These are phyloP conservation scores for Spermophilus dauricus DNA, from an alignment of 2,113 vertebrate species.

Conservation along the genomic window DNA sequence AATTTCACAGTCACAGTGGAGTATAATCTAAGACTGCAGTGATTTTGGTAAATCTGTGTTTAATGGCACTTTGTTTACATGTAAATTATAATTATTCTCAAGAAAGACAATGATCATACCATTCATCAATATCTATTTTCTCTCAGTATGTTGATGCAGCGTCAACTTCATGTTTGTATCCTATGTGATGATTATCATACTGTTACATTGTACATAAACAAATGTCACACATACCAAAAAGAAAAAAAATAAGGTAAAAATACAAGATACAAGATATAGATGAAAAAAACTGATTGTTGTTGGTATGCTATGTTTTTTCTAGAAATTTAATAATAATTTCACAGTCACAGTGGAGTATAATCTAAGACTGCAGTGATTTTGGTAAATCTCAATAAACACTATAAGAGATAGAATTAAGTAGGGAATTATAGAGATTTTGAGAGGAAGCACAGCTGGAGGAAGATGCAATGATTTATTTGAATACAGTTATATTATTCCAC, in stretches of 20 bases:
- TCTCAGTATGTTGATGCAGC: not conserved
- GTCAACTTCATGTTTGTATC: not conserved
- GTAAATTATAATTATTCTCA: not conserved
- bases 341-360: not conserved
- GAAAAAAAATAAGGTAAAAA: not conserved
- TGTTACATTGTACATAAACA: not conserved
- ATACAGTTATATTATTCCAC: not conserved
- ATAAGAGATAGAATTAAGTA: rapidly evolving
- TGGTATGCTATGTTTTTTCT: not conserved
- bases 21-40: not conserved
- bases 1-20: not conserved
- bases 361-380: not conserved
- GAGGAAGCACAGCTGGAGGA: not conserved
- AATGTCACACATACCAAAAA: not conserved
- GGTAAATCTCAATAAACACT: not conserved
- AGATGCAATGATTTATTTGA: not conserved
- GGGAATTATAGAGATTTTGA: not conserved
- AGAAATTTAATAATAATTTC: not conserved
- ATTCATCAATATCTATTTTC: not conserved
- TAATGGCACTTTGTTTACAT: not conserved
- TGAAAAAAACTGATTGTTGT: not conserved
- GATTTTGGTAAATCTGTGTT: not conserved
- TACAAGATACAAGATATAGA: not conserved
- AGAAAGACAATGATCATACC: not conserved
- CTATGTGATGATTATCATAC: not conserved